Evolutionary conservation across 2,113 vertebrate genomes (phyloP), one percentile per base, ranked within the genome.

Genomic region (Capreolus pygargus): DNA sequence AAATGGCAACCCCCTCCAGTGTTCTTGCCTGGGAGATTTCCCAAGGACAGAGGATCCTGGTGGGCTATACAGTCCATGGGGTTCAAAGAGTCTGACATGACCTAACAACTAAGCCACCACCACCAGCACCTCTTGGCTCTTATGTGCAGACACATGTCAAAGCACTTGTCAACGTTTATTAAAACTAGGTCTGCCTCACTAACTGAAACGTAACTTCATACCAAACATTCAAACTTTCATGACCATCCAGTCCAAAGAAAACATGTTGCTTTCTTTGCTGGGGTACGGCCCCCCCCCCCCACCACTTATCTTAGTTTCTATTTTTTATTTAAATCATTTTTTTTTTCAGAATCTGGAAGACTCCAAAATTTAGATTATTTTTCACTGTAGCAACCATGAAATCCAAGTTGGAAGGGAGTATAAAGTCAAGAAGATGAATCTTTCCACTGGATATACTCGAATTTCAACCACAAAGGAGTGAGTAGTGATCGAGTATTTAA

Each of bases 11-110:
- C 67, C 10, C 2, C 9, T 74, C 36, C 21, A 12, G 10, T 39
- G 4, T 74, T 25, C 67, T 74, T 23, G 67, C 36, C 21, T 74
- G n/a, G n/a, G 21, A 74, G 23, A 25, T 39, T n/a, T n/a, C 21
- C 36, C 21, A 74, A 23, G 21, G 36, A 74, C 9, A 74, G 36
- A 25, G 21, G 36, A 11, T 3, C 36, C 67, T 39, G 36, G 5
- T 0, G 0, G 21, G 36, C 36, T 39, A 6, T 39, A 23, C 2
- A 13, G 36, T 74, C 67, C 67, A 25, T 13, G 10, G 36, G 1
- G n/a, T 74, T 74, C 10, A 25, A 39, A 74, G 36, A 74, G 36
- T 39, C 36, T 74, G 67, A 74, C 36, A 25, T 39, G 67, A 70
- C 19, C 67, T 70, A 39, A 5, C n/a, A 39, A 39, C 67, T 67